Conservation (phyloP, 2,113 vertebrate genomes). For the Eulemur macaco region DNA sequence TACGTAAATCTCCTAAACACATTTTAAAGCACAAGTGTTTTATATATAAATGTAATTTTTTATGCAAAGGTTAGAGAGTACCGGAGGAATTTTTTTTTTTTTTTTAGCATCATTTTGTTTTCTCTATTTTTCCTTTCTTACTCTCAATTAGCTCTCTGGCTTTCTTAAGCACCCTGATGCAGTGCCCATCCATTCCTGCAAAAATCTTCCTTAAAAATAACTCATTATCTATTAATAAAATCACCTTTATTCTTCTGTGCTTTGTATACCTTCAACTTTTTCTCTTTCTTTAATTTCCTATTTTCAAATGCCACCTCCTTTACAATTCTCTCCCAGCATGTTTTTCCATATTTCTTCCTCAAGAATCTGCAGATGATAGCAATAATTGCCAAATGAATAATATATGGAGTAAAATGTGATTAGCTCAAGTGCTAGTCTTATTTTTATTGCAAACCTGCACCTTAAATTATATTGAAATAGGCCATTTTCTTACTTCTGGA, state of each 20-base stretch:
- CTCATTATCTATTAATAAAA: background rate
- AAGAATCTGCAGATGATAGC: constrained; percentile 1
- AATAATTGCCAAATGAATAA: constrained; percentile 62
- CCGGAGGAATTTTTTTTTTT: background rate
- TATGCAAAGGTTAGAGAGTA: background rate
- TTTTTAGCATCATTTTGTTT: background rate
- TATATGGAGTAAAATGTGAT: constrained; percentile 55
- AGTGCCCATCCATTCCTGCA: background rate
- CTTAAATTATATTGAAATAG: constrained; percentile 50
- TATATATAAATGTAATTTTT: background rate
- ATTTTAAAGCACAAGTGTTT: background rate
- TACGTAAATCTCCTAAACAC: background rate
- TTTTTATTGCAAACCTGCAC: constrained; percentile 58
- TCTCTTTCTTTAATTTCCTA: background rate
- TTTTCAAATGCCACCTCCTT: background rate
- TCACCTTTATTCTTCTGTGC: background rate
- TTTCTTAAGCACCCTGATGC: background rate
- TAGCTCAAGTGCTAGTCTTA: constrained; percentile 48
- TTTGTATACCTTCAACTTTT: background rate
- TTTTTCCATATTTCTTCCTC: constrained; percentile 48
- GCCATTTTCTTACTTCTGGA: background rate
- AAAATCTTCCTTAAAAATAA: background rate
- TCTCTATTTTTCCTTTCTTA: background rate
- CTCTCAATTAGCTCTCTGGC: background rate
- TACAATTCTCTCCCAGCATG: background rate